Evolutionary conservation across 1,140 invertebrate species (phyloP), one percentile per base, ranked within the genome.

Genomic region (Maconellicoccus hirsutus): DNA sequence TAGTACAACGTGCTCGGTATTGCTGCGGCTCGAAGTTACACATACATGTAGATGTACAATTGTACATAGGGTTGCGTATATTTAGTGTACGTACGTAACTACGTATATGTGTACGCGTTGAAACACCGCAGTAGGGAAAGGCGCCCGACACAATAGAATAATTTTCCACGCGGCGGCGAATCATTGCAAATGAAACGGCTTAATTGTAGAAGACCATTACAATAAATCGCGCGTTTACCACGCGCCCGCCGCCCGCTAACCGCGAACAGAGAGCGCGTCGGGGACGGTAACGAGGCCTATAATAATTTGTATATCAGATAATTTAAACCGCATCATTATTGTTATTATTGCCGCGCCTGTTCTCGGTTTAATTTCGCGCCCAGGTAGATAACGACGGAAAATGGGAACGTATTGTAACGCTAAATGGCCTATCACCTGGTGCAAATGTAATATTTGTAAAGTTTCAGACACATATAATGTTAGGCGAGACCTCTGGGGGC

Each of bases 281-380:
- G n/a, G 42, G 42, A 16, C 6, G 42, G 42, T 52, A 52, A 52
- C 42, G 42, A 52, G 42, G 42, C 42, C 42, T 52, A 52, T 52
- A 52, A 52, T 52, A 52, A 52, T 52, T 52, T 52, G 42, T 52
- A 52, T 19, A 52, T 19, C 12, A 16, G 42, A 52, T 52, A 52
- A 52, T 52, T 52, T 52, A 52, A 52, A 52, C 42, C 42, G 42
- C 42, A 52, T 52, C 42, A 52, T 52, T 52, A 52, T 52, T 52
- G 42, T 52, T 52, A 52, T 52, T 52, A 52, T 19, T 52, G 42
- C 12, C 12, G 10, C 3, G 12, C 2, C 12, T 52, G 42, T 52
- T 8, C 42, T 19, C 42, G 42, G 42, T 52, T 52, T 52, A 52
- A 52, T 52, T 52, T 52, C 42, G 42, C n/a, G 42, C n/a, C 12